Base-by-base conservation (phyloP, 2,888 invertebrate species). In the Eustalomyia histrio region DNA sequence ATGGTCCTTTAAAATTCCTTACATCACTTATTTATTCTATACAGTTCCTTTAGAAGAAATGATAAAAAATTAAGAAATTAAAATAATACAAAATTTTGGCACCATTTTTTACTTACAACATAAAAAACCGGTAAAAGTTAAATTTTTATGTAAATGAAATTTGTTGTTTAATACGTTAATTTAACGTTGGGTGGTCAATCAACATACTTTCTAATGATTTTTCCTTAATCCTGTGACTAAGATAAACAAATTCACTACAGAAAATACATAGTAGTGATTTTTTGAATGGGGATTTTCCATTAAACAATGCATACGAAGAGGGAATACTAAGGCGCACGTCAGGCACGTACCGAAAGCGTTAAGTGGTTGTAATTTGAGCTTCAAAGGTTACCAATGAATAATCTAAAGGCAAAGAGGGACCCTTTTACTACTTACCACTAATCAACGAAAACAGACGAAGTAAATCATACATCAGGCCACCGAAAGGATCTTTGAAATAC, bases 261-360 rank as follows among this genome's bases (percentile, higher is more conserved):
- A 65, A 47, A 60, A 8, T 61, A 50, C 61, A 29, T 7, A 29
- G 29, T 76, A 57, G 29, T 58, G 64, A 73, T 3, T 76, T 80
- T 73, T 10, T 39, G 33, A 67, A 64, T 64, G 14, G 68, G 64
- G 52, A 52, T 71, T 69, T 64, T 52, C 43, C 18, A 43, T 53
- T n/a, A 17, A 61, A 17, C 39, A 61, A 47, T 52, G 16, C 50
- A 69, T n/a, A 43, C 14, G 21, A 18, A 24, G 64, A 68, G 43
- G 58, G 53, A 53, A 63, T 16, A n/a, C 33, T 58, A 64, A 33
- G 84, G 84, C 86, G 86, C 85, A 88, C 86, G 87, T 83, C 86
- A 68, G 87, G 84, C 87, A 87, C 87, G 88, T 84, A 86, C 88
- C 73, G 73, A 55, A 64, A 73, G 63, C 71, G 71, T 80, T 83